phyloP scores from a whole-genome alignment of 2,888 invertebrate genomes.

The Drosophila bunnanda region DNA sequence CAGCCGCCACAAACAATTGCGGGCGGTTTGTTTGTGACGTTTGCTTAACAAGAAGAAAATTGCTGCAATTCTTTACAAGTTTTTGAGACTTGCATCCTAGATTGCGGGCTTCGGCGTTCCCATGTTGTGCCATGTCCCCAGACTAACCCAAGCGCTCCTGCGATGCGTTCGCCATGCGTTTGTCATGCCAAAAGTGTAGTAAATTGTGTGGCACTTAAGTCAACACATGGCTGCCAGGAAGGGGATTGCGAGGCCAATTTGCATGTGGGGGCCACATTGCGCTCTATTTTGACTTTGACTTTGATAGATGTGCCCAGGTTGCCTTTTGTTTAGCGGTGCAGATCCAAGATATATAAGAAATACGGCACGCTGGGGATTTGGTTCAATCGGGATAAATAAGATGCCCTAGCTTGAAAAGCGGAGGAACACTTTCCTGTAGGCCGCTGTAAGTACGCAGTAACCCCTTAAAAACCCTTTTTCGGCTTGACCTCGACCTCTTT shows the following conservation, averaged over 20 bases:
- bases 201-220: slow-evolving; percentile 82
- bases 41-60: slow-evolving; percentile 83
- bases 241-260: slow-evolving; percentile 65
- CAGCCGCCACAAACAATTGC: slow-evolving; percentile 70
- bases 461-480: background rate
- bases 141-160: slow-evolving; percentile 31
- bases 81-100: slow-evolving; percentile 42
- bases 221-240: slow-evolving; percentile 62
- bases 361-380: slow-evolving; percentile 1
- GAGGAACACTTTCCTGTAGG: background rate
- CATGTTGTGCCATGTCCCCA: slow-evolving; percentile 59
- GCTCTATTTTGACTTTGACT: slow-evolving; percentile 85
- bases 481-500: slow-evolving; percentile 33
- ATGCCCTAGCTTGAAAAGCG: too few relatives aligned
- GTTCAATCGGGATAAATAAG: background rate
- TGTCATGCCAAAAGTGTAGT: slow-evolving; percentile 83
- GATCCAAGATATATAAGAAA: slow-evolving; percentile 36
- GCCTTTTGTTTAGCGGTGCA: slow-evolving; percentile 44
- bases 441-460: slow-evolving; percentile 1
- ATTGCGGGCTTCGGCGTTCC: slow-evolving; percentile 49
- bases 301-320: slow-evolving; percentile 83
- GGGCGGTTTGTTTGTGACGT: slow-evolving; percentile 81
- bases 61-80: slow-evolving; percentile 81
- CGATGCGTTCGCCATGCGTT: slow-evolving; percentile 79
- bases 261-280: slow-evolving; percentile 60